phyloP scores from a whole-genome alignment of 2,113 vertebrate genomes.

The Myodes glareolus region DNA sequence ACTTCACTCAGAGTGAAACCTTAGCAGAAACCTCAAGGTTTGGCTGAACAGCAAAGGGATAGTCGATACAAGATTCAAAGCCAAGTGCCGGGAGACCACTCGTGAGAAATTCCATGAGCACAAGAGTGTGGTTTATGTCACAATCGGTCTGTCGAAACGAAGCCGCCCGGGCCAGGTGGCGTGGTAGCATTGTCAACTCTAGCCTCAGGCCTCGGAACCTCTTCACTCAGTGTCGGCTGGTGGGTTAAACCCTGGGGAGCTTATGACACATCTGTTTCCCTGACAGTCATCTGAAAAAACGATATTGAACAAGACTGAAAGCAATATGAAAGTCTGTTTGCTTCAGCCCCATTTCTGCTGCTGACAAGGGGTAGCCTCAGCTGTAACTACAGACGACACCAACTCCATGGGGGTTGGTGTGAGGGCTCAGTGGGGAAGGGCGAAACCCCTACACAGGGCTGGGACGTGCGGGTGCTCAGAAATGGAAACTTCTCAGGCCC shows the following conservation, averaged over 20 bases:
- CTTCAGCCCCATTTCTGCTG: not conserved
- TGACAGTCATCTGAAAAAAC: slow-evolving; percentile 5
- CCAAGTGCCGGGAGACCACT: slow-evolving; percentile 60
- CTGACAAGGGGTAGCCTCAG: not conserved
- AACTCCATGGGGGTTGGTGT: not conserved
- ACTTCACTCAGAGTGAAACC: slow-evolving; percentile 78
- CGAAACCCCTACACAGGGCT: not conserved
- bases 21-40: slow-evolving; percentile 69
- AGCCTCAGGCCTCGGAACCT: not conserved
- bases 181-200: not conserved
- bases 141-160: slow-evolving; percentile 44
- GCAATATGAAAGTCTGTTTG: not conserved
- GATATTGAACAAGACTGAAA: not conserved
- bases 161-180: slow-evolving; percentile 48
- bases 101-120: slow-evolving; percentile 71
- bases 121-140: slow-evolving; percentile 67
- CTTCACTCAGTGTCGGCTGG: not conserved
- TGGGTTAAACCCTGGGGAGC: not conserved
- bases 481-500: not conserved
- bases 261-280: not conserved
- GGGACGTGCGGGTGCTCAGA: not conserved
- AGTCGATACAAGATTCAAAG: slow-evolving; percentile 63
- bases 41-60: slow-evolving; percentile 59
- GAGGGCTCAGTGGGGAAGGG: not conserved
- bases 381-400: not conserved